Evolutionary conservation across 2,888 invertebrate species (phyloP).

Genomic region (Tetheella fluctuosa): DNA sequence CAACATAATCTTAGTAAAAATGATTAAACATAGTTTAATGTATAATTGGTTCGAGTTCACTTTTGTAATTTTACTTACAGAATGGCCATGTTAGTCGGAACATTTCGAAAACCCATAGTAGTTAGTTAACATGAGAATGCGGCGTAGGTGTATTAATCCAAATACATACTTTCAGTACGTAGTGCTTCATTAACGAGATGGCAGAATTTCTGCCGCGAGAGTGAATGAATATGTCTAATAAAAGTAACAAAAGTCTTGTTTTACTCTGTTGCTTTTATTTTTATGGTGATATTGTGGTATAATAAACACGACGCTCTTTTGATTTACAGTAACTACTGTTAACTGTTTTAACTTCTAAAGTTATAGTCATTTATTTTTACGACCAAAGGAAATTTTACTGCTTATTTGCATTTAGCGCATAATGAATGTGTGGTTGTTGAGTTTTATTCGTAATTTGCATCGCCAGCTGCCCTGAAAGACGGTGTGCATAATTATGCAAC

Average conservation of each 20-base stretch:
- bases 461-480: constrained; percentile 24
- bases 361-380: constrained; percentile 22
- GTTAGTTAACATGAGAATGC: too few species aligned
- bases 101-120: too few species aligned
- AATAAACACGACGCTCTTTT: not conserved
- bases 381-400: constrained; percentile 19
- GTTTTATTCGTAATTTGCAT: constrained; percentile 27
- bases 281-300: not conserved
- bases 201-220: too few species aligned
- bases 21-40: too few species aligned
- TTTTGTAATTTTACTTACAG: too few species aligned
- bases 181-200: too few species aligned
- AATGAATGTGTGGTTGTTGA: constrained; percentile 18
- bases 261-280: not conserved
- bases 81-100: too few species aligned
- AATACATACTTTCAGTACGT: too few species aligned
- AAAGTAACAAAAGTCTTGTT: not conserved
- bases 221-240: not conserved
- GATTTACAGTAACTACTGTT: not conserved
- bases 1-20: too few species aligned
- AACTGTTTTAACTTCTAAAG: constrained; percentile 11
- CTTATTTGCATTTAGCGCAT: constrained; percentile 22
- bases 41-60: too few species aligned
- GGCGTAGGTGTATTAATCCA: too few species aligned
- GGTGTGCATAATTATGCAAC: constrained; percentile 32